Evolutionary conservation across 2,113 vertebrate species (phyloP).

Genomic region (Geococcyx californianus): DNA sequence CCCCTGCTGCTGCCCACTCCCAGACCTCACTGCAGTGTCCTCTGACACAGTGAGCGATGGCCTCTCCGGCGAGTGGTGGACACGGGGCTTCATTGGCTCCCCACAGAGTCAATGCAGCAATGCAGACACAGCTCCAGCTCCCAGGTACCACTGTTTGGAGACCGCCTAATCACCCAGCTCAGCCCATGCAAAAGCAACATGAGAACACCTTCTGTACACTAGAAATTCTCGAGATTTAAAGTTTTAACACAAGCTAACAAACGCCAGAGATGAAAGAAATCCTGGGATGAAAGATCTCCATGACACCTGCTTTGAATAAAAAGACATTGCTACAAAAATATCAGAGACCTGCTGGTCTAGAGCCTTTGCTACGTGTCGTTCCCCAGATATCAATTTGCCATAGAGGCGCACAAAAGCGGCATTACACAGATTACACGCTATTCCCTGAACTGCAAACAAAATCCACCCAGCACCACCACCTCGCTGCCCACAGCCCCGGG

Average conservation of each 20-base stretch:
- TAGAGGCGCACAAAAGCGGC: slow-evolving; percentile 44
- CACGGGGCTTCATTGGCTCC: not conserved
- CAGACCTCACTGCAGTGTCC: rapidly evolving
- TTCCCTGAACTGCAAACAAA: slow-evolving; percentile 42
- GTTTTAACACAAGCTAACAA: slow-evolving; percentile 68
- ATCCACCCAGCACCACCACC: not conserved
- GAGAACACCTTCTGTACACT: slow-evolving; percentile 43
- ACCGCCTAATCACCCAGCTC: slow-evolving; percentile 9
- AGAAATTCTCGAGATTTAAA: slow-evolving; percentile 55
- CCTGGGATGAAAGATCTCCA: slow-evolving; percentile 66
- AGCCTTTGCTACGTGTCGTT: slow-evolving; percentile 64
- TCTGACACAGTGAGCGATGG: rapidly evolving
- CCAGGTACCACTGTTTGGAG: not conserved
- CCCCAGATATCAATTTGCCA: slow-evolving; percentile 61
- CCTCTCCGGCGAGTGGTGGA: not conserved
- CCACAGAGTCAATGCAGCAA: not conserved
- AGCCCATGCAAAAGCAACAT: not conserved
- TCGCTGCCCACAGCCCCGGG: not conserved
- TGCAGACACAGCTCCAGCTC: slow-evolving; percentile 20
- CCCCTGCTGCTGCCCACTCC: rapidly evolving
- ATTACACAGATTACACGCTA: slow-evolving; percentile 13
- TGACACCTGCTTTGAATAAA: slow-evolving; percentile 68
- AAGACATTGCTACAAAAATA: slow-evolving; percentile 67
- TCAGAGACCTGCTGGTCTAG: slow-evolving; percentile 63
- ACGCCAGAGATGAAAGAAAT: slow-evolving; percentile 65